Conservation (phyloP, 2,113 vertebrate species). For the Sphaerodactylus townsendi region DNA sequence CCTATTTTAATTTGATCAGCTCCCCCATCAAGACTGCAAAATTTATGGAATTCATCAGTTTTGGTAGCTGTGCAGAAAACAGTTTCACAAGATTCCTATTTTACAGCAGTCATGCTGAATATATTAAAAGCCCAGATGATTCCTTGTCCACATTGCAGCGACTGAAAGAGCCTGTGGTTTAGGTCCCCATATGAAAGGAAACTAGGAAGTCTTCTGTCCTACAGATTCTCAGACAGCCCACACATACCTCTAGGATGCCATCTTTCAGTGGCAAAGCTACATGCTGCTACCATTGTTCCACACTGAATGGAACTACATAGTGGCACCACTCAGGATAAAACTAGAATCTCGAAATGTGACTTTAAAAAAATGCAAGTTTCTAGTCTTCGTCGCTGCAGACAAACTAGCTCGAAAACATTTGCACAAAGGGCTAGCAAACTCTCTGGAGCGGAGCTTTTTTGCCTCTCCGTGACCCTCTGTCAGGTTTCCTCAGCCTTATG, state of each 20-base stretch:
- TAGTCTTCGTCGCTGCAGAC: neutral
- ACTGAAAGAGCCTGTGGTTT: too few relatives aligned
- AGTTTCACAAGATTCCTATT: neutral
- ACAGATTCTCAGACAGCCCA: neutral
- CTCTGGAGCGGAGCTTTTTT: neutral
- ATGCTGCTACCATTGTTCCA: neutral
- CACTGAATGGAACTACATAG: neutral
- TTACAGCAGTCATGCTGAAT: neutral
- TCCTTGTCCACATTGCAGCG: neutral
- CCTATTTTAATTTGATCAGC: neutral
- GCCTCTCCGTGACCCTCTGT: neutral
- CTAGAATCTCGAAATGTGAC: too few relatives aligned
- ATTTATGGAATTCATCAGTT: constrained; percentile 34
- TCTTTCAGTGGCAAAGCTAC: neutral
- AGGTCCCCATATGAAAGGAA: neutral
- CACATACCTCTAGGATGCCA: neutral
- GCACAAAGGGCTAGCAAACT: neutral
- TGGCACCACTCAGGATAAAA: neutral
- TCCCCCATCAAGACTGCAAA: neutral
- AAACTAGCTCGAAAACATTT: neutral
- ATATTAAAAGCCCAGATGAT: neutral
- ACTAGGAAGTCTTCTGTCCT: neutral
- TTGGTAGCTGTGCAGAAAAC: constrained; percentile 46
- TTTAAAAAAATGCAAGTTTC: neutral
- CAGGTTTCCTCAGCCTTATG: too few relatives aligned